phyloP scores from a whole-genome alignment of 2,888 invertebrate genomes.

The Thymelicus acteon region DNA sequence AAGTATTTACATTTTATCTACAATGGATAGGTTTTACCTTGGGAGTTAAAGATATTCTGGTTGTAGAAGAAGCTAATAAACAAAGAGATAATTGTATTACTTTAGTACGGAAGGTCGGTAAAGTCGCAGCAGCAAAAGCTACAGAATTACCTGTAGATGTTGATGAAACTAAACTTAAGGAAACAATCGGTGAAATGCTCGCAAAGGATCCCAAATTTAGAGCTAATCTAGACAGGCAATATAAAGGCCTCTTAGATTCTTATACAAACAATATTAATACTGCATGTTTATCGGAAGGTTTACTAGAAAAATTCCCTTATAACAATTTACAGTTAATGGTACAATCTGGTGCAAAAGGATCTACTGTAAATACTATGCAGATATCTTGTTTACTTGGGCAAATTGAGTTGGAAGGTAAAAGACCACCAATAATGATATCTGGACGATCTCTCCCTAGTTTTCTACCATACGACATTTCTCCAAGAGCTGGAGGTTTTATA shows the following conservation, averaged over 20 bases:
- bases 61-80: slow-evolving; percentile 89
- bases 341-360: slow-evolving; percentile 99
- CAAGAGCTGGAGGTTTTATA: slow-evolving; percentile 98
- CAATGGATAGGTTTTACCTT: slow-evolving; percentile 97
- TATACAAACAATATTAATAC: slow-evolving; percentile 96
- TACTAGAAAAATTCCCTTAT: slow-evolving; percentile 94
- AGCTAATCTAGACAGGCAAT: slow-evolving; percentile 92
- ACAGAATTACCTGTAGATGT: slow-evolving; percentile 87
- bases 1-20: slow-evolving; percentile 95
- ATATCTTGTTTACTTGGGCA: slow-evolving; percentile 99
- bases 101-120: slow-evolving; percentile 86
- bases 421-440: slow-evolving; percentile 97
- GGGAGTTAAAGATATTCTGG: slow-evolving; percentile 97
- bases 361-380: slow-evolving; percentile 98
- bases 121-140: slow-evolving; percentile 87
- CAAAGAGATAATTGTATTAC: slow-evolving; percentile 88
- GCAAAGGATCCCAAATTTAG: slow-evolving; percentile 90
- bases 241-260: slow-evolving; percentile 91
- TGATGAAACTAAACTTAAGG: slow-evolving; percentile 84
- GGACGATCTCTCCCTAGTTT: slow-evolving; percentile 97
- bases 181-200: slow-evolving; percentile 89
- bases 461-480: slow-evolving; percentile 92
- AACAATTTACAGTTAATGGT: slow-evolving; percentile 99
- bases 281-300: slow-evolving; percentile 92
- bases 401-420: slow-evolving; percentile 98